A percentile compares a stretch with the other conserved stretches of the same genome.
Conservation (phyloP, 2,797 vertebrate species). For the Falco columbarius region DNA sequence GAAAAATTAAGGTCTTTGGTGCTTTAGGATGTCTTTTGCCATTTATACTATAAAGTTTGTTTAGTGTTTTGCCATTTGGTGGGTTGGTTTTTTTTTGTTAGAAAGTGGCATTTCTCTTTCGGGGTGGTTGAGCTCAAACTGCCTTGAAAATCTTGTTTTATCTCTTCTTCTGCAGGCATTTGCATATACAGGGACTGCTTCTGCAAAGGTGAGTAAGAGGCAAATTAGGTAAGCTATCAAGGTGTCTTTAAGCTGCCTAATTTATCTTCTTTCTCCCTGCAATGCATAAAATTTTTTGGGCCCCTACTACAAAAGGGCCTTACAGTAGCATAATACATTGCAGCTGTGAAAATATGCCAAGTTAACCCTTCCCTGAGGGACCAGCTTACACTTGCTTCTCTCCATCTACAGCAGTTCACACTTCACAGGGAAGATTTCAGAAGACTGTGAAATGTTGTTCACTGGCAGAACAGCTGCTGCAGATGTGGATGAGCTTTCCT, state of each 20-base stretch:
- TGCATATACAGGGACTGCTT: neutral
- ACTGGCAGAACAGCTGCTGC: neutral
- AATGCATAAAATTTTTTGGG: constrained; percentile 1
- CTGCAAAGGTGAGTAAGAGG: neutral
- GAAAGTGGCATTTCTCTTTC: neutral
- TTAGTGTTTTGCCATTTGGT: neutral
- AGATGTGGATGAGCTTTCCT: neutral
- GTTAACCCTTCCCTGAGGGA: neutral
- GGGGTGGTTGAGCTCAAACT: neutral
- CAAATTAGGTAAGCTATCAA: neutral
- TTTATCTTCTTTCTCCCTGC: neutral
- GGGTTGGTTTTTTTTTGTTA: neutral
- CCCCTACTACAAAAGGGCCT: neutral
- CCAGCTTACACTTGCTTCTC: neutral
- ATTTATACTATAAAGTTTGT: neutral
- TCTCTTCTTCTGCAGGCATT: neutral
- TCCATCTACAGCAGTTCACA: neutral
- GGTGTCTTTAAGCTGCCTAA: neutral
- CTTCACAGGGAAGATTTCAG: neutral
- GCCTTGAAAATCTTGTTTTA: neutral
- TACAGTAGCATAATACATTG: neutral
- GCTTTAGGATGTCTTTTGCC: neutral
- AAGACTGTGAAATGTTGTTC: neutral
- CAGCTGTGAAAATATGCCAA: constrained; percentile 2
- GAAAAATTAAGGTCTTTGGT: neutral